phyloP scores from a whole-genome alignment of 2,888 invertebrate genomes.

The Meteorus colon region DNA sequence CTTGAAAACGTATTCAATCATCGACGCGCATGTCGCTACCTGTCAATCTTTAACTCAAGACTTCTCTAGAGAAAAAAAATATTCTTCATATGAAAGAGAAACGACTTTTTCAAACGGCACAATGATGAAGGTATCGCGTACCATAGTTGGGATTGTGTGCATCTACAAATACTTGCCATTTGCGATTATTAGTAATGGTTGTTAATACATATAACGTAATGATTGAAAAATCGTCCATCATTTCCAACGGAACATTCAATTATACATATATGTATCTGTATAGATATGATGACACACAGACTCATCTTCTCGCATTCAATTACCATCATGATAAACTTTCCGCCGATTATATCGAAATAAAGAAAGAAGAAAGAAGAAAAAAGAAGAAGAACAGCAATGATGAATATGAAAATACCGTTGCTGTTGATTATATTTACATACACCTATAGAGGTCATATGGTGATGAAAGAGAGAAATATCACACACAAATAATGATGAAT shows the following conservation, averaged over 20 bases:
- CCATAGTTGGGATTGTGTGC: not conserved
- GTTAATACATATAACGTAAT: not conserved
- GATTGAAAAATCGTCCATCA: not conserved
- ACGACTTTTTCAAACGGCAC: not conserved
- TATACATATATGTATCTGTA: not conserved
- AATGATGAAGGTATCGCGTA: not conserved
- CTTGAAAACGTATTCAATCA: slow-evolving; percentile 21
- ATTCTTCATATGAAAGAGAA: too few species aligned
- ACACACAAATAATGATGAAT: slow-evolving; percentile 24
- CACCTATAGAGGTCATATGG: slow-evolving; percentile 15
- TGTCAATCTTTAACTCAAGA: not conserved
- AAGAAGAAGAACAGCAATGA: not conserved
- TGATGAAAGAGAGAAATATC: slow-evolving; percentile 23
- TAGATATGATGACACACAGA: slow-evolving; percentile 14
- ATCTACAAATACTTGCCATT: not conserved
- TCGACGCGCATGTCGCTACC: not conserved
- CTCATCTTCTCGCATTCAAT: slow-evolving; percentile 35
- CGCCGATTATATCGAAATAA: slow-evolving; percentile 28
- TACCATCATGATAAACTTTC: slow-evolving; percentile 38
- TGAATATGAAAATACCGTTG: slow-evolving; percentile 17
- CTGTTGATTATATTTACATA: slow-evolving; percentile 6
- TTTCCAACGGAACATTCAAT: not conserved
- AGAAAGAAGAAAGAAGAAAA: slow-evolving; percentile 21
- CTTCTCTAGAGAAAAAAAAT: not conserved
- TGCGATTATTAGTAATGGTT: not conserved